Percentiles rank a stretch among this genome's conserved stretches.
Evolutionary conservation across 1,140 invertebrate species (phyloP).

Genomic region (Drosophila carrolli): DNA sequence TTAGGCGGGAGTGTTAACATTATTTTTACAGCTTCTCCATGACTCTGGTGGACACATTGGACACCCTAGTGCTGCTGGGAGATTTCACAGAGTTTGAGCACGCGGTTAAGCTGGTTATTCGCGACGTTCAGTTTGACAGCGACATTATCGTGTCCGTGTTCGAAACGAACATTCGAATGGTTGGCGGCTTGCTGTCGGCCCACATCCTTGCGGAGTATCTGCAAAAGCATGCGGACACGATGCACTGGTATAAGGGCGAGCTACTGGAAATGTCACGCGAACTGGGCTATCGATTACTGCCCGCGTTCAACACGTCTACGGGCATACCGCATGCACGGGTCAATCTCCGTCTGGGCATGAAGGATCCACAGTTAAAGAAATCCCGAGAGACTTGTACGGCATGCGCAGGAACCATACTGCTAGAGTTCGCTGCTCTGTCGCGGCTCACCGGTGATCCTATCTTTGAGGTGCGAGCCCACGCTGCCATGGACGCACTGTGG

Average conservation of each 20-base stretch:
- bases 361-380: constrained; percentile 89
- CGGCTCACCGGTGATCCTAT: constrained; percentile 94
- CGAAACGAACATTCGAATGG: constrained; percentile 98
- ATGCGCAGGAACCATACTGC: constrained; percentile 98
- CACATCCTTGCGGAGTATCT: constrained; percentile 95
- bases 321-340: constrained; percentile 98
- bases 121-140: constrained; percentile 95
- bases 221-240: constrained; percentile 89
- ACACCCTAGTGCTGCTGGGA: constrained; percentile 96
- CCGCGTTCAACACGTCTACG: constrained; percentile 99
- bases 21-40: constrained; percentile 93
- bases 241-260: constrained; percentile 97
- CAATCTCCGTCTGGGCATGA: constrained; percentile 95
- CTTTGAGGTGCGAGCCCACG: constrained; percentile 97
- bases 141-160: constrained; percentile 99
- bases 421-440: constrained; percentile 98
- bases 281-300: constrained; percentile 95
- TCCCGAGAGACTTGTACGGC: constrained; percentile 97
- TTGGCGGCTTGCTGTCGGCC: constrained; percentile 96
- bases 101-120: constrained; percentile 94
- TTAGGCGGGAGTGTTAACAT: neutral
- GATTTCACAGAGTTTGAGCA: constrained; percentile 97
- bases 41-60: constrained; percentile 97
- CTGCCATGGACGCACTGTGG: constrained; percentile 99
- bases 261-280: constrained; percentile 96